phyloP scores from a whole-genome alignment of 1,140 invertebrate species.

The Tigriopus japonicus region DNA sequence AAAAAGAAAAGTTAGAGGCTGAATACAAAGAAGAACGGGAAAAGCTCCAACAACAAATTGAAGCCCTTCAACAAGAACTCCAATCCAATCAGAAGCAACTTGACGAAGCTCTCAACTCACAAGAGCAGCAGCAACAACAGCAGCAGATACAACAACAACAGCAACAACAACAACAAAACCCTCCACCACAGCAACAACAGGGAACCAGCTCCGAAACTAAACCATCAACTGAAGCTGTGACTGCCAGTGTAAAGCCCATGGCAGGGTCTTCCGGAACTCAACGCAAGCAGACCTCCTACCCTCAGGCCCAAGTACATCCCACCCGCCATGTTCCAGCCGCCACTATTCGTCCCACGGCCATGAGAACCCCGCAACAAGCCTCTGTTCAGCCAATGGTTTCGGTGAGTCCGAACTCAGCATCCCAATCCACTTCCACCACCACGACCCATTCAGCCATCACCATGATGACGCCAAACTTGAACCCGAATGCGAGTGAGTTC shows the following conservation, averaged over 20 bases:
- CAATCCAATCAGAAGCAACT: background rate
- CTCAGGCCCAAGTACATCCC: conserved; percentile 13
- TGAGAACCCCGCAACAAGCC: background rate
- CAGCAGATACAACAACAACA: no score
- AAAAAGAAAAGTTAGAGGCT: background rate
- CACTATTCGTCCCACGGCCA: background rate
- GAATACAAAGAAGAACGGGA: background rate
- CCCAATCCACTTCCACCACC: background rate
- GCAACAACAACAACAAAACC: background rate
- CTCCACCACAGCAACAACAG: background rate
- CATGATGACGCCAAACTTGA: background rate
- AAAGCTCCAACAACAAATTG: background rate
- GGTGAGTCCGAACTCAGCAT: conserved; percentile 11
- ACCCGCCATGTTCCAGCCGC: background rate
- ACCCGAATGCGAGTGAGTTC: background rate
- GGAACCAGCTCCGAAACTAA: background rate
- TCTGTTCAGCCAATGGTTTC: conserved; percentile 4
- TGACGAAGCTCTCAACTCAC: background rate
- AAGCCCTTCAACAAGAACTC: background rate
- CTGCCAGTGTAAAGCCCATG: background rate
- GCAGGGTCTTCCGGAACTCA: background rate
- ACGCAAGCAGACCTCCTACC: background rate
- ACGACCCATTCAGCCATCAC: background rate
- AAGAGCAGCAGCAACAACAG: background rate
- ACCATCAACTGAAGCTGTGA: background rate